Evolutionary conservation across 2,888 invertebrate genomes (phyloP), one percentile per base, ranked within the genome.

Genomic region (Ashinkailepas kermadecensis): DNA sequence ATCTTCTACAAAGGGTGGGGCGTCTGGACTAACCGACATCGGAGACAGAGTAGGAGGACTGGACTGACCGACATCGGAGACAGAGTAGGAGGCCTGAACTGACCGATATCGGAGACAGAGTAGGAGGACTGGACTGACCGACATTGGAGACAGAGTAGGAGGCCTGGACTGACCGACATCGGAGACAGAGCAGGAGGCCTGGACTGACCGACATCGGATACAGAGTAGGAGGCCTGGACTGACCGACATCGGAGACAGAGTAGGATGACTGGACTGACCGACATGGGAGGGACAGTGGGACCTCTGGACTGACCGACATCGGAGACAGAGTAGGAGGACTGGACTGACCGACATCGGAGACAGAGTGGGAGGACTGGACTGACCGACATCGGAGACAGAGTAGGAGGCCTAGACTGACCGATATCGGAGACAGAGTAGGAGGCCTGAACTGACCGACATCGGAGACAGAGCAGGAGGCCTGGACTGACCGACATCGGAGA

Each of bases 381-480:
- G 85, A 88, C 88, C 88, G 80, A 96, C 93, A 83, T 96, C 97
- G 8, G 97, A 97, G 79, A 97, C 93, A 3, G 96, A 96, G 88
- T 98, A 98, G 87, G 96, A 97, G 1, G 97, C 93, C 88, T 97
- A n/a, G n/a, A n/a, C n/a, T 86, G 85, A 88, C 88, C 88, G 80
- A 96, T 93, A 83, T 96, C 97, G 8, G 97, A 97, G 79, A 97
- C 93, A 3, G 96, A 96, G 88, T 98, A 98, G 87, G 96, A 97
- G 1, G 97, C 93, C 88, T 97, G 95, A n/a, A n/a, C n/a, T 86
- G 85, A 88, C 88, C 88, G 80, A 96, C 93, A 83, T 96, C 97
- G 8, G 97, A 97, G 79, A 97, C 93, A 3, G 96, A 96, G 88
- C 97, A 98, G 87, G 96, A 97, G 1, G 97, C 93, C 88, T 97